These are phyloP conservation scores for Melitaea cinxia DNA, from an alignment of 1,140 invertebrate species.

Conservation along the genomic window DNA sequence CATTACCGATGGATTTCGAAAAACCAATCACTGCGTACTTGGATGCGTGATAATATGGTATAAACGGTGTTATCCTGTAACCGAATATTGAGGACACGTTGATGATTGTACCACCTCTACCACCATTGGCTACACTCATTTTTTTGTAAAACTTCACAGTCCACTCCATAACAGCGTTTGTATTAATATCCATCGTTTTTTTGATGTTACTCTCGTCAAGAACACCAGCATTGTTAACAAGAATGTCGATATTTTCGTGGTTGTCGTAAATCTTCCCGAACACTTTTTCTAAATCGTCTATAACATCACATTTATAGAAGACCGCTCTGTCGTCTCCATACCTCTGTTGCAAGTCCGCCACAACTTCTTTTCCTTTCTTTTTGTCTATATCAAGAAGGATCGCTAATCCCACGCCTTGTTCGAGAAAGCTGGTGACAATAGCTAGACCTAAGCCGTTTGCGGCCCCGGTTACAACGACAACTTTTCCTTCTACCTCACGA, in stretches of 20 bases:
- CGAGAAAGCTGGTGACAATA: slow-evolving; percentile 49
- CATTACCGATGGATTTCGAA: slow-evolving; percentile 78
- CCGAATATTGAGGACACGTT: slow-evolving; percentile 85
- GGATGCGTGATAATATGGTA: slow-evolving; percentile 86
- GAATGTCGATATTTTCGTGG: slow-evolving; percentile 82
- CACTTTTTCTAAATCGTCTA: slow-evolving; percentile 69
- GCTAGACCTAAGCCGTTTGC: slow-evolving; percentile 48
- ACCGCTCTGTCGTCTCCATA: slow-evolving; percentile 71
- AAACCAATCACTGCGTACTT: slow-evolving; percentile 84
- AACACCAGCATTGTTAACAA: slow-evolving; percentile 85
- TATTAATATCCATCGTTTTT: slow-evolving; percentile 59
- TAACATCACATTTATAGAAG: slow-evolving; percentile 80
- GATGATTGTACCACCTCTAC: slow-evolving; percentile 84
- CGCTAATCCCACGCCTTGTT: slow-evolving; percentile 44
- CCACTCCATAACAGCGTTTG: slow-evolving; percentile 60
- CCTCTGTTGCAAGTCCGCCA: slow-evolving; percentile 66
- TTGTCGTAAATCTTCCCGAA: slow-evolving; percentile 64
- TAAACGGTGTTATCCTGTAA: slow-evolving; percentile 81
- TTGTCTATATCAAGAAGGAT: slow-evolving; percentile 72
- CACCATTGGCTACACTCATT: slow-evolving; percentile 84
- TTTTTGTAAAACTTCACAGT: slow-evolving; percentile 60
- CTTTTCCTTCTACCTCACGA: slow-evolving; percentile 45
- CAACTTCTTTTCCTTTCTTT: slow-evolving; percentile 50
- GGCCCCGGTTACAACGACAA: slow-evolving; percentile 49
- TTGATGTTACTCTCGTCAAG: slow-evolving; percentile 80